Conservation (phyloP, 2,113 vertebrate species). For the Tupaia tana region DNA sequence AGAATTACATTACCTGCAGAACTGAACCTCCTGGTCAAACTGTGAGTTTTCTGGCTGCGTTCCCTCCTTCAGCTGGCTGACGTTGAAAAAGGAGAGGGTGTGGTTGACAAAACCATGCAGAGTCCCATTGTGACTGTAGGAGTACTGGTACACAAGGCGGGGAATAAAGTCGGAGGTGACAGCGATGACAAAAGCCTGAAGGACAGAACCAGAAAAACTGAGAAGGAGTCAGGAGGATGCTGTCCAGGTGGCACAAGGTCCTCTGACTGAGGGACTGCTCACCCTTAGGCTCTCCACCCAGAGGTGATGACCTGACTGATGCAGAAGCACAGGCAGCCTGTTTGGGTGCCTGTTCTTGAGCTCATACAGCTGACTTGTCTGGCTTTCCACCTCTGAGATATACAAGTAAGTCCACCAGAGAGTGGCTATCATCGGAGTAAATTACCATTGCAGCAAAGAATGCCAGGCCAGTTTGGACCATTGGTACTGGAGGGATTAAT, state of each 20-base stretch:
- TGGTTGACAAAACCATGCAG: conserved; percentile 97
- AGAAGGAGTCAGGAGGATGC: neutral
- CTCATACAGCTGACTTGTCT: neutral
- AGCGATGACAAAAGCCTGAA: conserved; percentile 97
- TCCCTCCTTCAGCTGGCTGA: conserved; percentile 93
- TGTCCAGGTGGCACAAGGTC: no score
- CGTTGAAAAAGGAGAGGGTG: conserved; percentile 97
- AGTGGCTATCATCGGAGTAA: neutral
- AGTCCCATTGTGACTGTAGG: conserved; percentile 94
- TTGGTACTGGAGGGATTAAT: neutral
- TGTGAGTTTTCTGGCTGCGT: conserved; percentile 92
- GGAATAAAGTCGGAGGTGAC: conserved; percentile 98
- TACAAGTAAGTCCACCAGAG: neutral
- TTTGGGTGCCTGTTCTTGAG: neutral
- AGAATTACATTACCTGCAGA: conserved; percentile 93
- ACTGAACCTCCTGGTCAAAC: conserved; percentile 89
- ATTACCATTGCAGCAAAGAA: neutral
- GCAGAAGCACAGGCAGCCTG: neutral
- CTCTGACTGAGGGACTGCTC: no score
- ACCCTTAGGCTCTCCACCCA: neutral
- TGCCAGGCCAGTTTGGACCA: neutral
- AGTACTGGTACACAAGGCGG: conserved; percentile 95
- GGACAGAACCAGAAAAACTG: conserved; percentile 34
- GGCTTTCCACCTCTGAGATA: neutral
- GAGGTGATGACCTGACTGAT: neutral